Percentiles rank a stretch among this genome's conserved stretches.
phyloP scores from a whole-genome alignment of 2,113 vertebrate species.

The Cisticola juncidis region DNA sequence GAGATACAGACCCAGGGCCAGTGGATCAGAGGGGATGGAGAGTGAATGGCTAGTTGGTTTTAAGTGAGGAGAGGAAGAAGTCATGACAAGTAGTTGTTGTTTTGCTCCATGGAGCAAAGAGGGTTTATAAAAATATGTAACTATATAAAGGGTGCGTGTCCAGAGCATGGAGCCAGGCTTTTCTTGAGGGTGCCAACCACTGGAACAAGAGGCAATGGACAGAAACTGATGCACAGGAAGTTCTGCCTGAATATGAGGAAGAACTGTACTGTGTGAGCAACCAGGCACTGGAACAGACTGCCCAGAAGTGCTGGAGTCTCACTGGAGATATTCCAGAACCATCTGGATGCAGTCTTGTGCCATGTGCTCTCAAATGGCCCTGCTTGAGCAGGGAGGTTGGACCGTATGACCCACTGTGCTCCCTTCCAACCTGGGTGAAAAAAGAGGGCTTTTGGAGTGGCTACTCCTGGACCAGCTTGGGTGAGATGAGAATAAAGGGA shows the following conservation, averaged over 20 bases:
- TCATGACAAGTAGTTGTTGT: accelerated
- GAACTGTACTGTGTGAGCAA: neutral
- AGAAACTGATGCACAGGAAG: neutral
- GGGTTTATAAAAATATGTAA: neutral
- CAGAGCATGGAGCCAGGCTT: neutral
- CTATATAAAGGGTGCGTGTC: neutral
- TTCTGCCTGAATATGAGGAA: neutral
- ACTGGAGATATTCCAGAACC: neutral
- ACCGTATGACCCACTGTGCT: neutral
- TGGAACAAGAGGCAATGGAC: neutral
- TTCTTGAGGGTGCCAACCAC: neutral
- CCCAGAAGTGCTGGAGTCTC: neutral
- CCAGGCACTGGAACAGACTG: neutral
- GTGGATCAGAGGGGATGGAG: neutral
- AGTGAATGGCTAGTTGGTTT: neutral
- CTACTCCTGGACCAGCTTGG: accelerated
- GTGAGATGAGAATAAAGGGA: neutral
- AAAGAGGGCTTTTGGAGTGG: neutral
- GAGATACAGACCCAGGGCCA: accelerated
- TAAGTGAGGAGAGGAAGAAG: neutral
- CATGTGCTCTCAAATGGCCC: neutral
- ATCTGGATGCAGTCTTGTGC: neutral
- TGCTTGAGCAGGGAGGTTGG: neutral
- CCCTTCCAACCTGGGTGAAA: neutral
- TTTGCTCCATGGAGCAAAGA: neutral